Evolutionary conservation across 2,888 invertebrate species (phyloP).

Genomic region (Melikaiella ostensackeni): DNA sequence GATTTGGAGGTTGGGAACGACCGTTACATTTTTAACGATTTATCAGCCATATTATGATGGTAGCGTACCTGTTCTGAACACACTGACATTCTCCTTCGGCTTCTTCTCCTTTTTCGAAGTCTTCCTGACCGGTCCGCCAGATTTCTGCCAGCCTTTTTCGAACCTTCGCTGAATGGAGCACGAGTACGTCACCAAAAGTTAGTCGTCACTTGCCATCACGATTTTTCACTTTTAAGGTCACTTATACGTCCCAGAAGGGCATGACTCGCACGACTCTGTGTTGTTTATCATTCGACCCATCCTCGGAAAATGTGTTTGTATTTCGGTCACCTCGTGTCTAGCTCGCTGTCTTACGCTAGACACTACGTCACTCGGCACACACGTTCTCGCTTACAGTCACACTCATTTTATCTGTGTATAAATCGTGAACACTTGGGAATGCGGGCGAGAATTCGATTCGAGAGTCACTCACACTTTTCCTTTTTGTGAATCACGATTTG

Average conservation of each 20-base stretch:
- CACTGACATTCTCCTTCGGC: slow-evolving; percentile 19
- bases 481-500: slow-evolving; percentile 9
- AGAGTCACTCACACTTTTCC: background rate
- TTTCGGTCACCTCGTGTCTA: background rate
- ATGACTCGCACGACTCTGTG: slow-evolving; percentile 12
- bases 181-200: slow-evolving; percentile 29
- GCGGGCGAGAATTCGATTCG: slow-evolving; percentile 6
- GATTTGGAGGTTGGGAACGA: slow-evolving; percentile 21
- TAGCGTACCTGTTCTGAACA: slow-evolving; percentile 21
- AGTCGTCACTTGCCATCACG: background rate
- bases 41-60: background rate
- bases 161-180: background rate
- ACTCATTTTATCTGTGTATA: too few species aligned
- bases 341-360: background rate
- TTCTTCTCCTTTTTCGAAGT: slow-evolving; percentile 8
- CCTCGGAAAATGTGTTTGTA: background rate
- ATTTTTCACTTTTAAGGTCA: background rate
- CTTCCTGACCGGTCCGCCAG: slow-evolving; percentile 11
- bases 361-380: slow-evolving; percentile 6
- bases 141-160: slow-evolving; percentile 7
- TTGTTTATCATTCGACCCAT: slow-evolving; percentile 2
- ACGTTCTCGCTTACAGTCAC: background rate
- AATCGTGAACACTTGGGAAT: background rate
- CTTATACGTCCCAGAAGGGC: background rate
- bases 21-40: slow-evolving; percentile 6